Conservation (phyloP, 2,113 vertebrate genomes). For the Propithecus coquereli region DNA sequence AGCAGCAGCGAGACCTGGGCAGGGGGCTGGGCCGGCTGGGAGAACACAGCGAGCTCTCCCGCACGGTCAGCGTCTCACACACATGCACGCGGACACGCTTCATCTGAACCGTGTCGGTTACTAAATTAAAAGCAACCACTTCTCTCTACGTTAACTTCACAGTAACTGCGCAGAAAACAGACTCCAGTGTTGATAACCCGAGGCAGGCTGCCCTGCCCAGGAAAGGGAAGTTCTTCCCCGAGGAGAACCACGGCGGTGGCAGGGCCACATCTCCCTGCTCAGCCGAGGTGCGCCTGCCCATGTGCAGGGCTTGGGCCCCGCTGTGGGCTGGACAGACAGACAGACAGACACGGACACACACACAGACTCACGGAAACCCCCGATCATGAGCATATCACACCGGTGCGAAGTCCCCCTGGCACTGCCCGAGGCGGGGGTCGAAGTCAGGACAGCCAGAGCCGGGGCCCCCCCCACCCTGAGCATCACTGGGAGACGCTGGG, state of each 20-base stretch:
- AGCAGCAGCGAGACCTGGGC: not conserved
- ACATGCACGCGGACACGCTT: constrained; percentile 51
- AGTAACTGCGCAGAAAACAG: constrained; percentile 80
- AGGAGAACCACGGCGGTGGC: not conserved
- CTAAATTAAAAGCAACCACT: constrained; percentile 72
- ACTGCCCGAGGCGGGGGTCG: not conserved
- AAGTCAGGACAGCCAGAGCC: not conserved
- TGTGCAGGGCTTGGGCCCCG: rapidly evolving
- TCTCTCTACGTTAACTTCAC: constrained; percentile 79
- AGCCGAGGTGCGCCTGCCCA: not conserved
- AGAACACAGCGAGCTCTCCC: not conserved
- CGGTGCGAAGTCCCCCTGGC: not conserved
- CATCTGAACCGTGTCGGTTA: constrained; percentile 71
- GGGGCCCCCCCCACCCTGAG: not conserved
- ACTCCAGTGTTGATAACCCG: constrained; percentile 80
- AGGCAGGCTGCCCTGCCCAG: constrained; percentile 56
- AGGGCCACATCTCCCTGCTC: not conserved
- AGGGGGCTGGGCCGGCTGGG: not conserved
- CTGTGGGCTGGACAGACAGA: not conserved
- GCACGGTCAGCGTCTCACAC: constrained; percentile 76
- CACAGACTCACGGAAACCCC: not conserved
- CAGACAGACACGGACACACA: not conserved
- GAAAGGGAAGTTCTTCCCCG: constrained; percentile 11
- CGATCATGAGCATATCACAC: not conserved
- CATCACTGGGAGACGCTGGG: no score